Base-by-base conservation (phyloP, 2,113 vertebrate species). In the Oriolus oriolus region DNA sequence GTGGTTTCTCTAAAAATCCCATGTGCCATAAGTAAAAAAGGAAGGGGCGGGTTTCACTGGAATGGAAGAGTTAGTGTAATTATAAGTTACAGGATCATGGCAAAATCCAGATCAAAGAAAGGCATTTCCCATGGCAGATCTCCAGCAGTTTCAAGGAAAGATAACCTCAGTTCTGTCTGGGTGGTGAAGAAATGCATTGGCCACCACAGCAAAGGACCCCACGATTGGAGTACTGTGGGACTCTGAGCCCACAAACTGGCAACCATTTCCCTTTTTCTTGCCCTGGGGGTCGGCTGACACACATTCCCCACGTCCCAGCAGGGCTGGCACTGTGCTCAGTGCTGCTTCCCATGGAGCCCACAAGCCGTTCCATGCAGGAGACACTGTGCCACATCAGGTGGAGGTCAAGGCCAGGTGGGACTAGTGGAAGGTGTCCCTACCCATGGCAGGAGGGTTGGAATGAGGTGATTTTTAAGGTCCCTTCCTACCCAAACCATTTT, bases 31-130 rank as follows among this genome's bases (percentile, higher is more conserved):
- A 45, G 65, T 85, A 61, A 69, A 94, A 89, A 69, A 60, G 52
- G 77, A 81, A 78, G 53, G 49, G 81, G 70, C 1, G 28, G 64
- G 60, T 92, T 84, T 82, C 77, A 23, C 28, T 2, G 2, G 50
- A 49, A 74, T 57, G 82, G 71, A 47, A 53, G 91, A 88, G 59
- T 42, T 49, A 5, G 45, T 30, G 39, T 77, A 93, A 94, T 95
- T 89, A 65, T 30, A 90, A 90, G 56, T 85, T 96, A 89, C 0
- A 0, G 70, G 89, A 85, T 61, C n/a, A 44, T 8, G 59, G 74
- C 70, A 82, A 86, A 95, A 81, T 65, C 41, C 57, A 76, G 73
- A 90, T 80, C 52, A 96, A 90, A 84, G 65, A 47, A 61, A 84
- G 28, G 69, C 95, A 92, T 47, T 87, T 89, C 80, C 86, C 84